Evolutionary conservation across 2,888 invertebrate genomes (phyloP).

Genomic region (Dermolepida albohirtum): DNA sequence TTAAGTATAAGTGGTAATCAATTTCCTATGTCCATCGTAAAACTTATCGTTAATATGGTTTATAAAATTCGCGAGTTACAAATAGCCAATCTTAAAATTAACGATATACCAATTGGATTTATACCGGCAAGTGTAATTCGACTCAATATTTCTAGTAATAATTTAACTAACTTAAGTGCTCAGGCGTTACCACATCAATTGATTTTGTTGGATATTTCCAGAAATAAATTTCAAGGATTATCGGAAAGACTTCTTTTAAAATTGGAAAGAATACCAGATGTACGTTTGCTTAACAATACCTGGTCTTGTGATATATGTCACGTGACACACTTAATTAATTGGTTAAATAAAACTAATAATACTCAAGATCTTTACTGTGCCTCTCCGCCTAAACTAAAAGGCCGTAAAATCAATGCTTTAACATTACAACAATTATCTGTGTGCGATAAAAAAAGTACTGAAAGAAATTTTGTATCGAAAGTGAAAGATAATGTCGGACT

Average conservation of each 20-base stretch:
- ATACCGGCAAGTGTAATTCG: constrained; percentile 68
- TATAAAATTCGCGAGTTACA: constrained; percentile 71
- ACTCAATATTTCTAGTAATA: constrained; percentile 81
- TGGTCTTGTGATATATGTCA: constrained; percentile 79
- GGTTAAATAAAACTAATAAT: constrained; percentile 67
- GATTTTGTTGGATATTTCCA: constrained; percentile 77
- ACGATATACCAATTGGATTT: constrained; percentile 70
- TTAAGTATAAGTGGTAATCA: constrained; percentile 80
- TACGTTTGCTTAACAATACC: constrained; percentile 72
- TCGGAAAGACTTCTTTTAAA: constrained; percentile 70
- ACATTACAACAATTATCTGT: constrained; percentile 62
- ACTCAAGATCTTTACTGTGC: constrained; percentile 70
- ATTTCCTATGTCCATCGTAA: constrained; percentile 69
- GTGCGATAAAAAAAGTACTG: constrained; percentile 67
- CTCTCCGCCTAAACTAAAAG: constrained; percentile 70
- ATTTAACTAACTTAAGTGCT: constrained; percentile 71
- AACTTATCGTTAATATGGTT: constrained; percentile 70
- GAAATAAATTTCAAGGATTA: constrained; percentile 76
- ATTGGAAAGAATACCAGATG: constrained; percentile 69
- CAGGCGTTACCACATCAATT: constrained; percentile 71
- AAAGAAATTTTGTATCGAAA: constrained; percentile 57
- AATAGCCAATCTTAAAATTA: constrained; percentile 71
- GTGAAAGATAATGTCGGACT: constrained; percentile 66
- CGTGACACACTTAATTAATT: constrained; percentile 69
- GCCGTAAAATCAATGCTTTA: constrained; percentile 62